These are phyloP conservation scores for Aviceda subcristata DNA, from an alignment of 2,113 vertebrate genomes.

Conservation along the genomic window DNA sequence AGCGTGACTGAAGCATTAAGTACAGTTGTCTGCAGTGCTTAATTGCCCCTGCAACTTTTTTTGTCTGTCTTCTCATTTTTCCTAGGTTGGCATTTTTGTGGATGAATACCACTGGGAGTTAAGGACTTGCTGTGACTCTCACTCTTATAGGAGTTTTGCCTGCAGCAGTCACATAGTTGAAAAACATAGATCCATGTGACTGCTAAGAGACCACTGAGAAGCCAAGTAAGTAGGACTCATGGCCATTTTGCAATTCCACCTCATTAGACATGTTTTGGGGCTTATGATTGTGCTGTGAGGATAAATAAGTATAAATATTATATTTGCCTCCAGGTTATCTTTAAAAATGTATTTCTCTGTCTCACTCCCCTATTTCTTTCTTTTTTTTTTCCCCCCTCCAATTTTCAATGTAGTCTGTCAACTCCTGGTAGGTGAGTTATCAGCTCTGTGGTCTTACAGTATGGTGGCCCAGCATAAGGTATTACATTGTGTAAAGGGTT, in stretches of 20 bases:
- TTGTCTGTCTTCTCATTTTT: slow-evolving; percentile 33
- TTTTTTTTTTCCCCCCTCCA: not conserved
- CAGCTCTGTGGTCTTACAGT: not conserved
- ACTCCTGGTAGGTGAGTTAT: slow-evolving; percentile 43
- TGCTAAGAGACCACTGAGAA: slow-evolving; percentile 72
- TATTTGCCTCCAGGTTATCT: slow-evolving; percentile 87
- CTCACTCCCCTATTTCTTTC: slow-evolving; percentile 32
- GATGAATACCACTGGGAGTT: slow-evolving; percentile 67
- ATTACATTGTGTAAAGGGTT: not conserved
- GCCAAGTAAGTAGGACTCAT: slow-evolving; percentile 69
- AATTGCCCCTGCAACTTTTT: slow-evolving; percentile 25
- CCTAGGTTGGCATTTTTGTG: slow-evolving; percentile 70
- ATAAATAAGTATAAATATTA: slow-evolving; percentile 90
- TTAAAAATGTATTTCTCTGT: slow-evolving; percentile 84
- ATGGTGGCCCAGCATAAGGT: slow-evolving; percentile 13
- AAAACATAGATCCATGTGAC: slow-evolving; percentile 73
- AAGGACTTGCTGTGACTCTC: slow-evolving; percentile 45
- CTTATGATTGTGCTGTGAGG: slow-evolving; percentile 78
- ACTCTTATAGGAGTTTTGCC: slow-evolving; percentile 75
- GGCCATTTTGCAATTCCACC: slow-evolving; percentile 82
- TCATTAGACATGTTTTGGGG: slow-evolving; percentile 84
- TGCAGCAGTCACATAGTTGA: slow-evolving; percentile 79
- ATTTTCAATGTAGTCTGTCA: slow-evolving; percentile 65
- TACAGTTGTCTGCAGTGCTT: not conserved
- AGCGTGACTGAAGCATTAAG: not conserved